Evolutionary conservation across 2,888 invertebrate genomes (phyloP).

Genomic region (Plagodis dolabraria): DNA sequence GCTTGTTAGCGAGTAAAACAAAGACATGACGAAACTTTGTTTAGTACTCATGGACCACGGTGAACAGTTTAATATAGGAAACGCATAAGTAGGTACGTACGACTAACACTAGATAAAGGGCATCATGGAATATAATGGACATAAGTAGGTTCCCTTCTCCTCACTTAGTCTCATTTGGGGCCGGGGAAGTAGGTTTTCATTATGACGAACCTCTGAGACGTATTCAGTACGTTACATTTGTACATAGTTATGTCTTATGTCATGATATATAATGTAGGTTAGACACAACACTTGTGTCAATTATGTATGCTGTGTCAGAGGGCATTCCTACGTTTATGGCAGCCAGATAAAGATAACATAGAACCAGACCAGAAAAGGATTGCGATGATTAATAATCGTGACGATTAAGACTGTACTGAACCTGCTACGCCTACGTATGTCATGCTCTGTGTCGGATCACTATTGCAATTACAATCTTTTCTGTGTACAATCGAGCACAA

Average conservation of each 20-base stretch:
- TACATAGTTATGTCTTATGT: too few relatives aligned
- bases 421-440: slow-evolving; percentile 15
- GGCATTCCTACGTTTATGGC: slow-evolving; percentile 12
- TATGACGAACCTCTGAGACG: too few relatives aligned
- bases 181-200: too few relatives aligned
- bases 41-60: slow-evolving; percentile 14
- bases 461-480: slow-evolving; percentile 10
- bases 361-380: slow-evolving; percentile 37
- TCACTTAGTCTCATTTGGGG: too few relatives aligned
- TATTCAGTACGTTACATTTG: too few relatives aligned
- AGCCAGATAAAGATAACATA: slow-evolving; percentile 28
- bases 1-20: slow-evolving; percentile 20
- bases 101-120: neutral
- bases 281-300: neutral
- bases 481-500: slow-evolving; percentile 5
- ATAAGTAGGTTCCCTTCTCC: too few relatives aligned
- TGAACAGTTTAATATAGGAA: neutral
- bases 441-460: slow-evolving; percentile 20
- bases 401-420: slow-evolving; percentile 36
- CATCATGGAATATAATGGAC: too few relatives aligned
- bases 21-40: slow-evolving; percentile 43
- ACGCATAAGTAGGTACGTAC: neutral
- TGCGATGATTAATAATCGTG: slow-evolving; percentile 37
- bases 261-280: too few relatives aligned
- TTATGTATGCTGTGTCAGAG: slow-evolving; percentile 12